phyloP scores from a whole-genome alignment of 2,113 vertebrate species.

The Mesitornis unicolor region DNA sequence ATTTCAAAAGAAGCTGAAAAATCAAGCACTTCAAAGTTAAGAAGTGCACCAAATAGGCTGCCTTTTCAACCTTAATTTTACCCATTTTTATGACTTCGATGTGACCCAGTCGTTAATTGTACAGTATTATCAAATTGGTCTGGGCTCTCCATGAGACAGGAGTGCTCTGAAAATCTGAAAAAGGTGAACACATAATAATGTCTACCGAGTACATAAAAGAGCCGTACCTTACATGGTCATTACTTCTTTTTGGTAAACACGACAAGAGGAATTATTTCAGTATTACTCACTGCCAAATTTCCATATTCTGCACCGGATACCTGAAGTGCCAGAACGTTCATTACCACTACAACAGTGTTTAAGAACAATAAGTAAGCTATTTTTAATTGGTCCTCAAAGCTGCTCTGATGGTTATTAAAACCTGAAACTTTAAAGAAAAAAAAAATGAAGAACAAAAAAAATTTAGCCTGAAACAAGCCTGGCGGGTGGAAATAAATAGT shows the following conservation, averaged over 20 bases:
- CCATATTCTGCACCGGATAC: background rate
- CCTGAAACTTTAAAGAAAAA: background rate
- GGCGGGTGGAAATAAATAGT: too few species aligned
- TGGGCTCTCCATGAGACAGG: background rate
- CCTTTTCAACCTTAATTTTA: background rate
- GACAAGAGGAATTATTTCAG: background rate
- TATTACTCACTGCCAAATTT: background rate
- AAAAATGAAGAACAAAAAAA: background rate
- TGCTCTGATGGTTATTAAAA: background rate
- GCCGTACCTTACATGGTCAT: accelerated
- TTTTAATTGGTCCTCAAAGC: background rate
- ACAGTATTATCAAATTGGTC: accelerated
- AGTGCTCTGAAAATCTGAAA: background rate
- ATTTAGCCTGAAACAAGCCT: background rate
- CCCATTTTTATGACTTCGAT: accelerated
- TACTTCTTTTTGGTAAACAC: background rate
- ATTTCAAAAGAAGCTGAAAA: background rate
- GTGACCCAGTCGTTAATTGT: background rate
- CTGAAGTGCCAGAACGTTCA: background rate
- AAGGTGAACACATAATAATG: accelerated
- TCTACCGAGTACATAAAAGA: background rate
- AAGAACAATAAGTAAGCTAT: background rate
- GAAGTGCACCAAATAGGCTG: background rate
- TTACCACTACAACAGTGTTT: background rate
- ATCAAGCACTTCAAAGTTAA: background rate